These are phyloP conservation scores for Hippocampus zosterae DNA, from an alignment of 2,113 vertebrate genomes.

Conservation along the genomic window DNA sequence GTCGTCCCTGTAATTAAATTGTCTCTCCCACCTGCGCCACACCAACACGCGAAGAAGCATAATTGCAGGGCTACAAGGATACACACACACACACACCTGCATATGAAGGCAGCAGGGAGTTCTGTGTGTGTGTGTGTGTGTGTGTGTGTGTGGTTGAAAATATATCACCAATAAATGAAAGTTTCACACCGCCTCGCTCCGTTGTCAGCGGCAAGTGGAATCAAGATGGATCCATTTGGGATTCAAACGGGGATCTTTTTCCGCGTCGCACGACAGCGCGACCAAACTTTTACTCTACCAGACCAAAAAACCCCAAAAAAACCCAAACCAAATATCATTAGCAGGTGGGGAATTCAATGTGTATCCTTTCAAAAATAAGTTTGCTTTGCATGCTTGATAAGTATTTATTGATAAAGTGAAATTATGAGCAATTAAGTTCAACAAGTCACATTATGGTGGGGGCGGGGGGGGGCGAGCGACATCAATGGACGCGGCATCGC, in stretches of 20 bases:
- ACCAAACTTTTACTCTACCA: background rate
- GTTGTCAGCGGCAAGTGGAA: background rate
- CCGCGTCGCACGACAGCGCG: background rate
- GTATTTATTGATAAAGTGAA: background rate
- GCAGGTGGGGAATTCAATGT: background rate
- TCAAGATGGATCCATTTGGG: background rate
- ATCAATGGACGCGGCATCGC: too few relatives aligned
- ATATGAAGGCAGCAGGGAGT: background rate
- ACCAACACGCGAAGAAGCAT: background rate
- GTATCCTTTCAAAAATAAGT: background rate
- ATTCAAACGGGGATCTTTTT: background rate
- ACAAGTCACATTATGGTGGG: background rate
- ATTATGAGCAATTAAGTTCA: background rate
- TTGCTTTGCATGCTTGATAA: background rate
- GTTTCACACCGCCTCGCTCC: background rate
- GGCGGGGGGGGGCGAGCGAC: background rate
- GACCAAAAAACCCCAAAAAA: too few relatives aligned
- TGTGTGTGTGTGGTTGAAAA: background rate
- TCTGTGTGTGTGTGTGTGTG: background rate
- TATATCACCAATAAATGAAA: background rate
- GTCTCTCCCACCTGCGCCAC: background rate
- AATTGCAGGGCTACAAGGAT: background rate
- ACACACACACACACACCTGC: background rate
- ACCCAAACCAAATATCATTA: background rate
- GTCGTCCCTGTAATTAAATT: slow-evolving; percentile 5